Conservation (phyloP, 2,888 invertebrate genomes). For the Drosophila kanekoi region DNA sequence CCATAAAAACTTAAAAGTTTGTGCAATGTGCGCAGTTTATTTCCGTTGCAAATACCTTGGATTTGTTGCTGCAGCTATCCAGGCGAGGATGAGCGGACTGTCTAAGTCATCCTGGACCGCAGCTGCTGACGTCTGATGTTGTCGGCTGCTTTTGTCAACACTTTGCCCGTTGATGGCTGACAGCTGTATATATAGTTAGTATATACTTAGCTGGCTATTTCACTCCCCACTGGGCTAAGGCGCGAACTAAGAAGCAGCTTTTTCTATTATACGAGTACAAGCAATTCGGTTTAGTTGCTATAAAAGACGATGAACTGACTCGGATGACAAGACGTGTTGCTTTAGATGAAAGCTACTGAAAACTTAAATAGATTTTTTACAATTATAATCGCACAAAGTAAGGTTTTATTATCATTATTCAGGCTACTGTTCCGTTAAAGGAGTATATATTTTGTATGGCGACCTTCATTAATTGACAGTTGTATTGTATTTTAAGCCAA, state of each 20-base stretch:
- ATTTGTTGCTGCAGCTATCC: conserved; percentile 51
- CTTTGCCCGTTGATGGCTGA: conserved; percentile 73
- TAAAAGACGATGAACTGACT: conserved; percentile 38
- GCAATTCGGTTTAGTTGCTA: conserved; percentile 28
- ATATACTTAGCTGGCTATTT: conserved; percentile 41
- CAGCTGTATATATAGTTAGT: conserved; percentile 59
- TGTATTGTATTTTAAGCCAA: background rate
- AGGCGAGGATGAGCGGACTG: conserved; percentile 8
- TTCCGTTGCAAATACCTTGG: conserved; percentile 79
- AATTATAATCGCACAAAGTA: background rate
- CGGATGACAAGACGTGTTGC: conserved; percentile 50
- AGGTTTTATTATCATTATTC: conserved; percentile 26
- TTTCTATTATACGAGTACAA: conserved; percentile 1
- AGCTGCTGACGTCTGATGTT: conserved; percentile 80
- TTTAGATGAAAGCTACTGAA: conserved; percentile 2
- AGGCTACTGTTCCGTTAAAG: conserved; percentile 13
- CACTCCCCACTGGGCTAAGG: conserved; percentile 25
- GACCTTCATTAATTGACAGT: conserved; percentile 44
- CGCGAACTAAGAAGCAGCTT: background rate
- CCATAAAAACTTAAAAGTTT: conserved; percentile 72
- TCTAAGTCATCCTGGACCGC: conserved; percentile 60
- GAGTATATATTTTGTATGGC: background rate
- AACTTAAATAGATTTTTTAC: background rate
- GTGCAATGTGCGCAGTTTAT: conserved; percentile 79
- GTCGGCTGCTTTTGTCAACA: conserved; percentile 80